Percentiles rank a stretch among this genome's conserved stretches.
Evolutionary conservation across 2,113 vertebrate genomes (phyloP).

Genomic region (Etheostoma spectabile): DNA sequence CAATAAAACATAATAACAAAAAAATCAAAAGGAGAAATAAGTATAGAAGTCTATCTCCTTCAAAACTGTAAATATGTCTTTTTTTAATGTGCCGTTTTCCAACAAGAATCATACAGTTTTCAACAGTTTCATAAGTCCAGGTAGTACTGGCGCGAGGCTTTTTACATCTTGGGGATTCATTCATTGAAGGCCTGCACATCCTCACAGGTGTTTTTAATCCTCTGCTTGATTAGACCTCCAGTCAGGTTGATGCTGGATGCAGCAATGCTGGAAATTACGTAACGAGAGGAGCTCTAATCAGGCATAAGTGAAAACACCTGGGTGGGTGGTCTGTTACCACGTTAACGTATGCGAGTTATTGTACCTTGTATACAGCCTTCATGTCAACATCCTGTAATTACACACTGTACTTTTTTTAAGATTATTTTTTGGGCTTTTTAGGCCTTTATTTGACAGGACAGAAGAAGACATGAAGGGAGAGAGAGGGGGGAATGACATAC

Average conservation of each 20-base stretch:
- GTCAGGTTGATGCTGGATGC: not conserved
- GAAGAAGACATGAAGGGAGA: too few species aligned
- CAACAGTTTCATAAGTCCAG: not conserved
- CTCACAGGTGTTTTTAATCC: conserved; percentile 3
- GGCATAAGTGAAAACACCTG: conserved; percentile 6
- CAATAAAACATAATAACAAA: not conserved
- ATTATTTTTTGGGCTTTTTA: too few species aligned
- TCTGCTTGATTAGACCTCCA: not conserved
- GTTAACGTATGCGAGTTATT: not conserved
- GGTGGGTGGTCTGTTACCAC: not conserved
- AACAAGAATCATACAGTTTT: not conserved
- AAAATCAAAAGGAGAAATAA: not conserved
- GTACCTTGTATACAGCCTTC: not conserved
- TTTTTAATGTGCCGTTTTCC: not conserved
- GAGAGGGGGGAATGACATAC: too few species aligned
- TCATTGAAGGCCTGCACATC: not conserved
- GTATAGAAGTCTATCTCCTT: not conserved
- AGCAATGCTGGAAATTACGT: not conserved
- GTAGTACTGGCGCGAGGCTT: not conserved
- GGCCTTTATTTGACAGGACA: too few species aligned
- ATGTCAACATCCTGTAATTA: not conserved
- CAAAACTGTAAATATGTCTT: not conserved
- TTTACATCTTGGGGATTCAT: not conserved
- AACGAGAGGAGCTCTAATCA: conserved; percentile 4
- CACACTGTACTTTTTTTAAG: not conserved